Percentiles rank a stretch among this genome's conserved stretches.
phyloP scores from a whole-genome alignment of 2,888 invertebrate species.

The Nephrotoma appendiculata region DNA sequence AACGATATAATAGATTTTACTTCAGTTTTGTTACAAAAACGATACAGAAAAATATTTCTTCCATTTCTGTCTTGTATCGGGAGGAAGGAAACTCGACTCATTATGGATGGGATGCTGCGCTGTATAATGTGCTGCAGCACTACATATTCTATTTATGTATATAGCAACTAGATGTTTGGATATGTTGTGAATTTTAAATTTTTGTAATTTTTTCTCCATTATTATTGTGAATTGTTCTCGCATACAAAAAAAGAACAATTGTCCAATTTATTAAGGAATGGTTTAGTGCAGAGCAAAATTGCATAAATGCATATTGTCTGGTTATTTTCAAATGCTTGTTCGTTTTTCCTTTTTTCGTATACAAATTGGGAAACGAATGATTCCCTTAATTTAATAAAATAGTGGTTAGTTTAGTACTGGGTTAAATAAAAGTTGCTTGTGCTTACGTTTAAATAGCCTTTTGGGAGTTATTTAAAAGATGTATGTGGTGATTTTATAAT shows the following conservation, averaged over 20 bases:
- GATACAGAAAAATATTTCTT: neutral
- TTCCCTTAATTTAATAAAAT: neutral
- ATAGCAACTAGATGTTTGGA: neutral
- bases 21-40: neutral
- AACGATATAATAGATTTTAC: neutral
- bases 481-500: neutral
- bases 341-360: neutral
- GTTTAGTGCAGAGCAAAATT: neutral
- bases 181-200: neutral
- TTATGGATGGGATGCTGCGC: neutral
- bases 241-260: neutral
- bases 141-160: neutral
- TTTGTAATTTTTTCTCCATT: neutral
- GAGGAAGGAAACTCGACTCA: neutral
- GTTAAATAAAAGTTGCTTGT: neutral
- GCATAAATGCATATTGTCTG: neutral
- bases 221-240: neutral
- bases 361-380: neutral
- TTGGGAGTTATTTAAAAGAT: neutral
- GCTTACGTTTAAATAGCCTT: neutral
- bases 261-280: neutral
- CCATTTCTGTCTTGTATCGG: neutral
- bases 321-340: neutral
- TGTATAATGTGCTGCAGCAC: neutral
- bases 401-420: neutral